Evolutionary conservation across 2,888 invertebrate genomes (phyloP).

Genomic region (Metacarcinus magister): DNA sequence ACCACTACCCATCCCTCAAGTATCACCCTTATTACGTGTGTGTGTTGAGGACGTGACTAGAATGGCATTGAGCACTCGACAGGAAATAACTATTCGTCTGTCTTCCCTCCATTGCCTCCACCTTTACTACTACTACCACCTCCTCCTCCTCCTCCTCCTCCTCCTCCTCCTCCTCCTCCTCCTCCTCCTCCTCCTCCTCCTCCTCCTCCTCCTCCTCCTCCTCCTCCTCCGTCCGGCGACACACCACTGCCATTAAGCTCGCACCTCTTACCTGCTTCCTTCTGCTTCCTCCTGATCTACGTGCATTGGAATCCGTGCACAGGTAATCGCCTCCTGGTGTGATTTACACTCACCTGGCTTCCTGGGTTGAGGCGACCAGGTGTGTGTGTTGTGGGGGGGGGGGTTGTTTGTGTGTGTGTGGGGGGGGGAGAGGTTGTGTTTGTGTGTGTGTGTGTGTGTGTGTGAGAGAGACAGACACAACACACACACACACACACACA

Average conservation of each 20-base stretch:
- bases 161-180: background rate
- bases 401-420: background rate
- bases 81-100: background rate
- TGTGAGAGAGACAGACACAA: background rate
- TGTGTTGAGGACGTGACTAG: background rate
- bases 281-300: background rate
- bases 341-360: background rate
- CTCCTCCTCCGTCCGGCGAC: background rate
- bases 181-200: background rate
- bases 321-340: background rate
- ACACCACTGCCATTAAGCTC: background rate
- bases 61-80: background rate
- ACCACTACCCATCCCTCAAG: background rate
- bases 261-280: conserved; percentile 21
- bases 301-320: background rate
- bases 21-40: background rate
- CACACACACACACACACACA: conserved; percentile 26
- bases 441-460: conserved; percentile 3
- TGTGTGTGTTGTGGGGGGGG: background rate
- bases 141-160: background rate
- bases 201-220: background rate
- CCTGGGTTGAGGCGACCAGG: background rate
- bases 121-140: background rate
- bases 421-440: background rate
- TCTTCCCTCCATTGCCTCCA: background rate